A percentile compares a stretch with the other conserved stretches of the same genome.
phyloP scores from a whole-genome alignment of 2,113 vertebrate genomes.

The Istiophorus platypterus region DNA sequence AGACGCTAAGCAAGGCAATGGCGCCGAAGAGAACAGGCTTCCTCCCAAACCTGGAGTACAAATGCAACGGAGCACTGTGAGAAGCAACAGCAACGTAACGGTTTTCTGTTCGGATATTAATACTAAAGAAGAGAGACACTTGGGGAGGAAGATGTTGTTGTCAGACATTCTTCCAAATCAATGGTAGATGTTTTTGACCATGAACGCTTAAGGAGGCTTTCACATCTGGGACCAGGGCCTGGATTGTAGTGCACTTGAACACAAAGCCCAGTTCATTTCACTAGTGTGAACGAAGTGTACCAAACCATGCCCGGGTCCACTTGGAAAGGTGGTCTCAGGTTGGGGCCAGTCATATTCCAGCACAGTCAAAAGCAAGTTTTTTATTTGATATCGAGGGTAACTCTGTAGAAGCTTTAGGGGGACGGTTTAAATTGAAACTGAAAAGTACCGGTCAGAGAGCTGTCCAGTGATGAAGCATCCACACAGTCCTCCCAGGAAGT shows the following conservation, averaged over 20 bases:
- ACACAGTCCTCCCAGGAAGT: slow-evolving; percentile 63
- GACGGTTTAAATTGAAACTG: background rate
- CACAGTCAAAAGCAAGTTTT: background rate
- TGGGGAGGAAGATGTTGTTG: background rate
- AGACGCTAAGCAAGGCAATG: slow-evolving; percentile 28
- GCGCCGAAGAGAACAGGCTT: slow-evolving; percentile 59
- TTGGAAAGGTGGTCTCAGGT: too few species aligned
- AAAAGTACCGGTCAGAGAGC: slow-evolving; percentile 64
- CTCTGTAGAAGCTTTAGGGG: background rate
- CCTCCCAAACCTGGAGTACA: slow-evolving; percentile 62
- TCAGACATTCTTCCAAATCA: background rate
- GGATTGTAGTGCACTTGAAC: too few species aligned
- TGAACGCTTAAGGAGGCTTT: background rate
- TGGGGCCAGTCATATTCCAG: too few species aligned
- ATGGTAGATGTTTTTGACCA: background rate
- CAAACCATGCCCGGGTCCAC: too few species aligned
- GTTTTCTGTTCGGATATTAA: background rate
- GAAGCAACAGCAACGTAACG: background rate
- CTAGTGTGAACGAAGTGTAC: too few species aligned
- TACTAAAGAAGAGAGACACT: background rate
- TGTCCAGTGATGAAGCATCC: slow-evolving; percentile 67
- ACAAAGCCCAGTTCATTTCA: too few species aligned
- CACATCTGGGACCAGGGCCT: too few species aligned
- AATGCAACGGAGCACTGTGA: slow-evolving; percentile 2
- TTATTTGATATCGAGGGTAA: background rate